Conservation (phyloP, 2,888 invertebrate genomes). For the Troides aeacus region DNA sequence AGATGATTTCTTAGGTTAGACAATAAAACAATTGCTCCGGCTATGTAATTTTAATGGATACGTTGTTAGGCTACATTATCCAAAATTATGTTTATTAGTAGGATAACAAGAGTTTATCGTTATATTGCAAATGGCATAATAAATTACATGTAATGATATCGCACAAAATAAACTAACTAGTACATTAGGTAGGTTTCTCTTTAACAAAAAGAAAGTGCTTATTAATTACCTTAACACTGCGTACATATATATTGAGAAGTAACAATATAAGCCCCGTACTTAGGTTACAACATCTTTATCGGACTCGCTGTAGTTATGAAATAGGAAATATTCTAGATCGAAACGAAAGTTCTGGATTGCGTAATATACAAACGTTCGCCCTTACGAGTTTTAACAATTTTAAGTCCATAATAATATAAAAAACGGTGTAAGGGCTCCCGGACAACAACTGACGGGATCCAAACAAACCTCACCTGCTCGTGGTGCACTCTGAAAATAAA, state of each 20-base stretch:
- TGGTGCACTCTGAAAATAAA: too few species aligned
- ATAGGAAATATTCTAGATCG: constrained; percentile 22
- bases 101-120: too few species aligned
- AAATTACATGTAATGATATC: too few species aligned
- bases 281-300: constrained; percentile 7
- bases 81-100: too few species aligned
- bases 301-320: not conserved
- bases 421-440: not conserved
- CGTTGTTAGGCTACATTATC: too few species aligned
- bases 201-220: not conserved
- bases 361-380: not conserved
- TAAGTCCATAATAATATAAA: not conserved
- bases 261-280: constrained; percentile 5
- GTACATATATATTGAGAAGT: not conserved
- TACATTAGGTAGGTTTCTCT: not conserved
- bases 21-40: too few species aligned
- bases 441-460: too few species aligned
- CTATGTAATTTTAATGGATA: too few species aligned
- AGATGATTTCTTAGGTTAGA: too few species aligned
- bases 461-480: too few species aligned
- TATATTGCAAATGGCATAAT: too few species aligned
- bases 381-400: not conserved
- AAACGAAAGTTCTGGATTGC: constrained; percentile 10
- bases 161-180: too few species aligned
- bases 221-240: not conserved